A percentile compares a stretch with the other conserved stretches of the same genome.
phyloP scores from a whole-genome alignment of 2,113 vertebrate species.

The Rattus rattus region DNA sequence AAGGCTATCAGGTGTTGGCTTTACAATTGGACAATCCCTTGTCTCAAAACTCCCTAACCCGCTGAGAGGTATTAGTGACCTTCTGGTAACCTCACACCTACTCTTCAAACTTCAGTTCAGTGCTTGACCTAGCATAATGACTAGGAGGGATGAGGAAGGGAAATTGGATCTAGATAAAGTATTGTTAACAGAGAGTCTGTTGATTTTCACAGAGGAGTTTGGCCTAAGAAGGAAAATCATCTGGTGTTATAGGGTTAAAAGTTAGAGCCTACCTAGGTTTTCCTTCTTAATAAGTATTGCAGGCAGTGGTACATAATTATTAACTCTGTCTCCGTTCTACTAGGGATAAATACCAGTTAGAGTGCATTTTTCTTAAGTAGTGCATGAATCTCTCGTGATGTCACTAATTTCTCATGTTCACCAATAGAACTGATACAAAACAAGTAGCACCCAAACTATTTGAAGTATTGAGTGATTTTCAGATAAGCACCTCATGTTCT shows the following conservation, averaged over 20 bases:
- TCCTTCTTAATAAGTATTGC: not conserved
- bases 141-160: slow-evolving; percentile 34
- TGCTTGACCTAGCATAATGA: slow-evolving; percentile 36
- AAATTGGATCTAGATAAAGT: slow-evolving; percentile 10
- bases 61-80: slow-evolving; percentile 80
- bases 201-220: not conserved
- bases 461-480: not conserved
- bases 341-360: not conserved
- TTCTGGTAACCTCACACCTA: slow-evolving; percentile 78
- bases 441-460: slow-evolving; percentile 29
- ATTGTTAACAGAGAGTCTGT: slow-evolving; percentile 18
- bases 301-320: not conserved
- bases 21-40: slow-evolving; percentile 78
- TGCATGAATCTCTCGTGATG: not conserved
- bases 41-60: slow-evolving; percentile 77
- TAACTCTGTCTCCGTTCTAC: not conserved
- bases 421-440: not conserved
- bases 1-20: slow-evolving; percentile 83
- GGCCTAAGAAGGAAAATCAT: slow-evolving; percentile 48
- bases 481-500: not conserved
- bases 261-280: not conserved
- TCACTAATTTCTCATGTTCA: not conserved
- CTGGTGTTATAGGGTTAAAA: slow-evolving; percentile 15
- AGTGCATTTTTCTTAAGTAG: not conserved
- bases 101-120: slow-evolving; percentile 61